Evolutionary conservation across 2,797 vertebrate genomes (phyloP), one percentile per base, ranked within the genome.

Genomic region (Pitangus sulphuratus): DNA sequence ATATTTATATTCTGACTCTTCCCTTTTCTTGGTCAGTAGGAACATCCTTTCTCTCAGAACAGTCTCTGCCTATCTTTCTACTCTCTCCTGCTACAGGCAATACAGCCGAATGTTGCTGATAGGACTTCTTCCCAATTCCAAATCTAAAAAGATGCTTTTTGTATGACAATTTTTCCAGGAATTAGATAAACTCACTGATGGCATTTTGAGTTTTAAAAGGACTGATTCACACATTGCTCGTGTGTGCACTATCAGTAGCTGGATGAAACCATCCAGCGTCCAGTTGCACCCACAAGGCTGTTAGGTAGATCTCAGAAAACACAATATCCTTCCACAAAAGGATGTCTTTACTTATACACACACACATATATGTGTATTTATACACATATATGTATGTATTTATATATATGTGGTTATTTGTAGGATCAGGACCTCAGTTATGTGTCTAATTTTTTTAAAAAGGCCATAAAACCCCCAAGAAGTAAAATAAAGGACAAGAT

Each of bases 361-460:
- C 19, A 44, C 3, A 16, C 0, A 48, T 1, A 35, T 5, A 9
- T n/a, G 2, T 48, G 2, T 42, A 13, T 40, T 15, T 40, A 13
- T 40, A 39, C 39, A 39, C 37, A 11, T 33, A 4, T 17, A 6
- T 16, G 1, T 16, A 33, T 39, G 25, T 25, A 39, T 15, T 22
- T 18, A 21, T 14, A 12, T 30, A 20, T 4, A 13, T 25, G 2
- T 2, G 7, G 11, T 22, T 54, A 71, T 79, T 39, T 87, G 10
- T 61, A 85, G 66, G 31, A 71, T 35, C 28, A 78, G 66, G 9
- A 70, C 6, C 19, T 39, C 69, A 45, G 44, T 40, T 9, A 76
- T 35, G 13, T 1, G 33, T 31, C 45, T 40, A 24, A 17, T 11
- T 30, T 30, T 91, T 50, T 70, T 6, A 1, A 9, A 50, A 69